Evolutionary conservation across 2,888 invertebrate species (phyloP).

Genomic region (Dryadula phaetusa): DNA sequence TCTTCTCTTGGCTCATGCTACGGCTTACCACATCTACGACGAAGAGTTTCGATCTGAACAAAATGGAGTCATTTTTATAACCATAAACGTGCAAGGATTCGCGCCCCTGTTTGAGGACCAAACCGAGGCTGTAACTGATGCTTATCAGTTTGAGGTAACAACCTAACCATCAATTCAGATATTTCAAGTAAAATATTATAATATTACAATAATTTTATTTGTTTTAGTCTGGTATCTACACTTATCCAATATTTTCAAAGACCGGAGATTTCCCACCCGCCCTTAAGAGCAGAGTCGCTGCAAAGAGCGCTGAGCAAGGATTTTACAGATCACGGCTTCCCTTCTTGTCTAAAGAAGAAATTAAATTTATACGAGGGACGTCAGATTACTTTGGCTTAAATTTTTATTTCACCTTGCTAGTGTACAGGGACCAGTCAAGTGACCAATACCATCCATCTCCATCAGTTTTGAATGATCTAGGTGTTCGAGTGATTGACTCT

Average conservation of each 20-base stretch:
- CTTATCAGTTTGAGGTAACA: slow-evolving; percentile 56
- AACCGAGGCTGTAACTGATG: slow-evolving; percentile 66
- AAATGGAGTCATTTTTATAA: slow-evolving; percentile 69
- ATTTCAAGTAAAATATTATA: background rate
- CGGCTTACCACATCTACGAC: slow-evolving; percentile 66
- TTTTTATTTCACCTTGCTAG: slow-evolving; percentile 81
- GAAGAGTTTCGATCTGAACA: slow-evolving; percentile 60
- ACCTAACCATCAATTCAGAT: background rate
- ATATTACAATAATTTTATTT: background rate
- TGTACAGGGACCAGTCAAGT: slow-evolving; percentile 55
- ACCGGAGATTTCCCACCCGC: slow-evolving; percentile 85
- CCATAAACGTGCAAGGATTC: slow-evolving; percentile 81
- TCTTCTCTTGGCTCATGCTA: slow-evolving; percentile 81
- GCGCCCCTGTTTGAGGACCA: slow-evolving; percentile 75
- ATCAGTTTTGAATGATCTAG: slow-evolving; percentile 52
- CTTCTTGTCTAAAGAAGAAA: slow-evolving; percentile 68
- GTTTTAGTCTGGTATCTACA: slow-evolving; percentile 82
- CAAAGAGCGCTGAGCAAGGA: slow-evolving; percentile 78
- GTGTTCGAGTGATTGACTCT: slow-evolving; percentile 18
- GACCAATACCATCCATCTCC: slow-evolving; percentile 48
- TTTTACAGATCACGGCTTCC: slow-evolving; percentile 69
- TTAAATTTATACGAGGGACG: slow-evolving; percentile 57
- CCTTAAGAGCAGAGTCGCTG: slow-evolving; percentile 81
- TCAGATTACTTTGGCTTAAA: slow-evolving; percentile 81
- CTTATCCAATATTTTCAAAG: slow-evolving; percentile 84